Conservation (phyloP, 2,113 vertebrate species). For the Salvelinus sp. region DNA sequence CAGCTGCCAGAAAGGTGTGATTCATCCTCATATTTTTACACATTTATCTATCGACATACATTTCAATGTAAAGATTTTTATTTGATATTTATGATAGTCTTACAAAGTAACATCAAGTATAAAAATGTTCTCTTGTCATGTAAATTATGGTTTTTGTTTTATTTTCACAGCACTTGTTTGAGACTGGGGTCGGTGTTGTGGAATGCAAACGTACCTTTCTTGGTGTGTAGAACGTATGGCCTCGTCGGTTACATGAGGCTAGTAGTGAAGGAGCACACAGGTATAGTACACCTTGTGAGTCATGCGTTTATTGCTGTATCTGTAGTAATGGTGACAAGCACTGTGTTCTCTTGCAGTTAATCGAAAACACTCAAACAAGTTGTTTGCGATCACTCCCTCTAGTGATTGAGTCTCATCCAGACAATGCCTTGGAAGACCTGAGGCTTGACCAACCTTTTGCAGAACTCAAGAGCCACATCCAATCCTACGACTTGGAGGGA, state of each 20-base stretch:
- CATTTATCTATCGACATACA: not conserved
- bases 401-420: slow-evolving; percentile 98
- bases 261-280: slow-evolving; percentile 89
- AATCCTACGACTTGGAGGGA: slow-evolving; percentile 84
- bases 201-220: slow-evolving; percentile 83
- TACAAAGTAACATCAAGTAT: not conserved
- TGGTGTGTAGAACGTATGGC: slow-evolving; percentile 92
- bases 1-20: slow-evolving; percentile 89
- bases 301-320: not conserved
- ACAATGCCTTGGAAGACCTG: slow-evolving; percentile 92
- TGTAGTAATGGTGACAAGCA: not conserved
- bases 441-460: slow-evolving; percentile 90
- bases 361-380: not conserved
- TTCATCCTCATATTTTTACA: not conserved
- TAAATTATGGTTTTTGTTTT: not conserved
- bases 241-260: slow-evolving; percentile 95
- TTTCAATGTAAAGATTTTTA: not conserved
- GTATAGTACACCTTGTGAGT: slow-evolving; percentile 62
- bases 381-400: slow-evolving; percentile 6
- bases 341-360: not conserved
- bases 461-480: slow-evolving; percentile 84
- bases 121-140: not conserved
- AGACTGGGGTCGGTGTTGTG: slow-evolving; percentile 86
- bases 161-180: slow-evolving; percentile 79
- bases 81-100: too few relatives aligned